Evolutionary conservation across 2,888 invertebrate species (phyloP).

Genomic region (Eupithecia pulchellata): DNA sequence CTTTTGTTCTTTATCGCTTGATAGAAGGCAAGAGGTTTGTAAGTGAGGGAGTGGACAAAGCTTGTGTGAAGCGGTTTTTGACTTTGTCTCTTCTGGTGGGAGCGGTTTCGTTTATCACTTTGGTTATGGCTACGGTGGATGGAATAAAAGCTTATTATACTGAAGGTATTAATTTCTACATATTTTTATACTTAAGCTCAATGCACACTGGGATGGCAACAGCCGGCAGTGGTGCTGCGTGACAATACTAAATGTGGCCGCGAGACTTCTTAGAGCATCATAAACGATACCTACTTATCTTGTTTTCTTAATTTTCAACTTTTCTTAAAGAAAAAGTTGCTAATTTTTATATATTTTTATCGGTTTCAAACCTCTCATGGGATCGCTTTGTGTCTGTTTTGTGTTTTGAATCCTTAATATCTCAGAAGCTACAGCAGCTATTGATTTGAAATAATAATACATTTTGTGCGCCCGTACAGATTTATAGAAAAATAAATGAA

Average conservation of each 20-base stretch:
- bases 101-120: constrained; percentile 44
- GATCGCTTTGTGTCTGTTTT: too few relatives aligned
- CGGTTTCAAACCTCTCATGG: too few relatives aligned
- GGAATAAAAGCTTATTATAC: constrained; percentile 51
- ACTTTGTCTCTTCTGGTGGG: constrained; percentile 45
- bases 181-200: background rate
- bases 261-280: background rate
- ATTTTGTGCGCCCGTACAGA: too few relatives aligned
- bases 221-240: background rate
- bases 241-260: background rate
- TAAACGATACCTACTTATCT: too few relatives aligned
- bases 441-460: too few relatives aligned
- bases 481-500: too few relatives aligned
- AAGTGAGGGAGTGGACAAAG: constrained; percentile 50
- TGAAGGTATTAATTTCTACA: constrained; percentile 54
- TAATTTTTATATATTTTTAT: too few relatives aligned
- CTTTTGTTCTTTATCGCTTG: constrained; percentile 53
- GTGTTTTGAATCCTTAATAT: too few relatives aligned
- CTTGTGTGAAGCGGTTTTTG: constrained; percentile 53
- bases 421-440: too few relatives aligned
- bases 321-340: too few relatives aligned
- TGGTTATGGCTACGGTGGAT: constrained; percentile 51
- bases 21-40: constrained; percentile 54
- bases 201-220: background rate
- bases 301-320: too few relatives aligned